These are phyloP conservation scores for Petrocephalus zakoni DNA, from an alignment of 2,113 vertebrate species.

Conservation along the genomic window DNA sequence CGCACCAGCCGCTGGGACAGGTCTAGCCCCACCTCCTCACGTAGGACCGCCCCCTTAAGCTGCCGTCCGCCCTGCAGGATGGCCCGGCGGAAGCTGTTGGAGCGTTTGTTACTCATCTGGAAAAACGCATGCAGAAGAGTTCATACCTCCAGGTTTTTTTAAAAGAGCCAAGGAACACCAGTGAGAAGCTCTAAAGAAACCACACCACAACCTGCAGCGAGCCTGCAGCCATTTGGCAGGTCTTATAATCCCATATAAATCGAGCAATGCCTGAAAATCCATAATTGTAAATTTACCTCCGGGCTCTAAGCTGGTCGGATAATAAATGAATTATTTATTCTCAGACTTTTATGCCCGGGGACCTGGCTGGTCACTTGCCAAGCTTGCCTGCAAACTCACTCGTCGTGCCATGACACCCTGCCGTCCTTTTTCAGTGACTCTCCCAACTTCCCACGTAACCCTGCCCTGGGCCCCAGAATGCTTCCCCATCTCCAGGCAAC, in stretches of 20 bases:
- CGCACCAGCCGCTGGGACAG: conserved; percentile 81
- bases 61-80: conserved; percentile 88
- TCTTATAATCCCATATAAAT: not conserved
- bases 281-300: not conserved
- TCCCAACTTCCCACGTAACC: conserved; percentile 17
- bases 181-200: not conserved
- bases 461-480: conserved; percentile 35
- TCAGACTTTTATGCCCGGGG: not conserved
- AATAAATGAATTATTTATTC: not conserved
- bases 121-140: not conserved
- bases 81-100: conserved; percentile 91
- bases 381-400: not conserved
- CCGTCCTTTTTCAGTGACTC: not conserved
- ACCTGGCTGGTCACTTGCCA: not conserved
- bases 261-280: not conserved
- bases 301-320: too few relatives aligned
- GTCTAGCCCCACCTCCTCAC: conserved; percentile 83
- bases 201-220: not conserved
- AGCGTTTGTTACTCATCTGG: conserved; percentile 95
- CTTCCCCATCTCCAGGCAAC: conserved; percentile 52
- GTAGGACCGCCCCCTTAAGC: conserved; percentile 78
- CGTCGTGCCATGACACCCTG: not conserved
- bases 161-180: not conserved
- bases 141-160: not conserved
- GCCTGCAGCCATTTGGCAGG: not conserved